Base-by-base conservation (phyloP, 2,888 invertebrate species). In the Dichetophora obliterata region DNA sequence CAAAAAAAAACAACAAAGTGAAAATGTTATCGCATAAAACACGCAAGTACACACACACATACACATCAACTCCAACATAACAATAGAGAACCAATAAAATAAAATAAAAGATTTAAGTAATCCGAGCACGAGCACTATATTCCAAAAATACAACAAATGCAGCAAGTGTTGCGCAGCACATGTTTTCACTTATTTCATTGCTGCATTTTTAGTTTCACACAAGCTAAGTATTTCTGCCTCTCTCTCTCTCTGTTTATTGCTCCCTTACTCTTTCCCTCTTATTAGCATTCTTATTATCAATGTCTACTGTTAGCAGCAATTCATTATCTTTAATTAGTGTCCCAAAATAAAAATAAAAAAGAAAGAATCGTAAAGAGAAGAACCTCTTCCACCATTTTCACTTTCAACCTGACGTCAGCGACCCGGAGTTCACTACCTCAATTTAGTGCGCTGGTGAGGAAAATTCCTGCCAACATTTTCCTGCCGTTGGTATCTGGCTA, bases 251-350 rank as follows among this genome's bases (percentile, higher is more conserved):
- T 50, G 27, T 69, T 31, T 6, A 5, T 24, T 6, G 19, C 34
- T 52, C 19, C n/a, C 31, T 31, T 24, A 34, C 52, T 31, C 52
- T 27, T 48, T 14, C 69, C 6, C 27, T 16, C 16, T n/a, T 50
- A 6, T 37, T 68, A 24, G 48, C 50, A n/a, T 27, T 50, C 14
- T 52, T 27, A 31, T 31, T 50, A 22, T 27, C 52, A 50, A 27
- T 6, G 27, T 31, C 37, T 69, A 69, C 69, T 14, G 24, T 22
- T 24, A 27, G 24, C 27, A 59, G 59, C 24, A n/a, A 24, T 72
- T 72, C 72, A 48, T 72, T 72, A 72, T 72, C 72, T 72, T 72
- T 72, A 72, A 72, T 72, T 72, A 72, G 61, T 72, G 61, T 24
- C 61, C 72, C 27, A 72, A 72, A 72, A 72, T 50, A 50, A 68